A percentile compares a stretch with the other conserved stretches of the same genome.
Conservation (phyloP, 2,113 vertebrate species). For the Dicerorhinus sumatrensis region DNA sequence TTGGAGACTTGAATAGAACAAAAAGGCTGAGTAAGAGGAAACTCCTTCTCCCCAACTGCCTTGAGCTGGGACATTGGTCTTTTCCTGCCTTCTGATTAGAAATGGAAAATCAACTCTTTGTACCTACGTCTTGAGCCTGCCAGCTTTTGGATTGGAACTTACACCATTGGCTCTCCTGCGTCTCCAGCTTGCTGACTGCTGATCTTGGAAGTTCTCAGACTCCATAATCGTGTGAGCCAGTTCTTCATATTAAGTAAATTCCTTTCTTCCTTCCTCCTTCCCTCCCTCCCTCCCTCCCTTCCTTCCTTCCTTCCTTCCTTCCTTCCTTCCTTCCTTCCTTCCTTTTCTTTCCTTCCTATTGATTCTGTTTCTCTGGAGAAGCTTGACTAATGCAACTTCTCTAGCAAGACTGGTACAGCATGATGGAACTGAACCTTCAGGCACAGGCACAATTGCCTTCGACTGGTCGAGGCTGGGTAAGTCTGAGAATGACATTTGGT, state of each 20-base stretch:
- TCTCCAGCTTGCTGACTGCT: background rate
- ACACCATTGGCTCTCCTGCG: background rate
- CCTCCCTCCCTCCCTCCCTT: background rate
- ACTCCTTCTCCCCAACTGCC: background rate
- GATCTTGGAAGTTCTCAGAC: background rate
- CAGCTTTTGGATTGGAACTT: background rate
- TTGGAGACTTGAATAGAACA: background rate
- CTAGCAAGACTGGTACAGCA: background rate
- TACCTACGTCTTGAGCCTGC: background rate
- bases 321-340: background rate
- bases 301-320: background rate
- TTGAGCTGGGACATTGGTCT: background rate
- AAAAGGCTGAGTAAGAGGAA: background rate
- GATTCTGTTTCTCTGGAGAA: background rate
- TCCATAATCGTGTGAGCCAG: background rate
- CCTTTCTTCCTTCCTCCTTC: background rate
- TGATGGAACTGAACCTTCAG: background rate
- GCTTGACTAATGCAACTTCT: background rate
- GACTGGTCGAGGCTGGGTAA: background rate
- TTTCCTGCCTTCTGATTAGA: background rate
- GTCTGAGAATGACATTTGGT: constrained; percentile 43
- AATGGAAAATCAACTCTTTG: background rate
- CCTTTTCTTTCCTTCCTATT: background rate
- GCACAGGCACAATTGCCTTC: constrained; percentile 1
- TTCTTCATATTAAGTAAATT: background rate